phyloP scores from a whole-genome alignment of 1,140 invertebrate genomes.

The Lerema accius region DNA sequence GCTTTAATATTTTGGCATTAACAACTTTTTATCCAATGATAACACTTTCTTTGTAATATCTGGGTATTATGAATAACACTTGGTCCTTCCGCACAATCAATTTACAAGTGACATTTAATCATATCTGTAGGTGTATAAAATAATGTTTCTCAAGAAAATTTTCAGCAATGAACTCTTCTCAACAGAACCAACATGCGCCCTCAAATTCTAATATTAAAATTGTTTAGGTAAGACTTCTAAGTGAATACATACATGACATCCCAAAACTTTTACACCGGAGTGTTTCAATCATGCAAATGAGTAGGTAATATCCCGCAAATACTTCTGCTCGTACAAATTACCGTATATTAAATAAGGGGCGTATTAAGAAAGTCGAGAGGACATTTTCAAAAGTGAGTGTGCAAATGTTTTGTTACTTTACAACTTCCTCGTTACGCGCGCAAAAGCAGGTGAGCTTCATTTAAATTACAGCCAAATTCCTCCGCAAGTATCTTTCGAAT shows the following conservation, averaged over 20 bases:
- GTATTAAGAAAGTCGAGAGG: constrained; percentile 13
- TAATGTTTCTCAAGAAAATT: no score
- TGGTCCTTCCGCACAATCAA: no score
- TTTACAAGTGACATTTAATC: no score
- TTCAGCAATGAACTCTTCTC: no score
- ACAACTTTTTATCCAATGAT: no score
- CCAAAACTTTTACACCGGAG: constrained; percentile 5
- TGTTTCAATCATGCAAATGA: constrained; percentile 22
- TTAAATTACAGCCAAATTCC: constrained; percentile 28
- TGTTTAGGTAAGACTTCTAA: no score
- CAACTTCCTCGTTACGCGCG: constrained; percentile 19
- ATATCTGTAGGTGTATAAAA: no score
- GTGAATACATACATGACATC: background rate
- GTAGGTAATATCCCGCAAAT: constrained; percentile 2
- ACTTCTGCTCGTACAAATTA: constrained; percentile 8
- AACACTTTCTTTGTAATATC: no score
- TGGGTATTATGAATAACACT: no score
- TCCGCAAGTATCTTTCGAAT: constrained; percentile 23
- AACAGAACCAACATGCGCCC: no score
- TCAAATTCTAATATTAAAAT: no score
- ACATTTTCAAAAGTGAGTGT: constrained; percentile 19
- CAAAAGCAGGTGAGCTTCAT: constrained; percentile 12
- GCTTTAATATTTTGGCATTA: no score
- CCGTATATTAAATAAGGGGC: constrained; percentile 21
- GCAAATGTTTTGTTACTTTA: constrained; percentile 26